Evolutionary conservation across 2,888 invertebrate species (phyloP).

Genomic region (Cheilosia soror): DNA sequence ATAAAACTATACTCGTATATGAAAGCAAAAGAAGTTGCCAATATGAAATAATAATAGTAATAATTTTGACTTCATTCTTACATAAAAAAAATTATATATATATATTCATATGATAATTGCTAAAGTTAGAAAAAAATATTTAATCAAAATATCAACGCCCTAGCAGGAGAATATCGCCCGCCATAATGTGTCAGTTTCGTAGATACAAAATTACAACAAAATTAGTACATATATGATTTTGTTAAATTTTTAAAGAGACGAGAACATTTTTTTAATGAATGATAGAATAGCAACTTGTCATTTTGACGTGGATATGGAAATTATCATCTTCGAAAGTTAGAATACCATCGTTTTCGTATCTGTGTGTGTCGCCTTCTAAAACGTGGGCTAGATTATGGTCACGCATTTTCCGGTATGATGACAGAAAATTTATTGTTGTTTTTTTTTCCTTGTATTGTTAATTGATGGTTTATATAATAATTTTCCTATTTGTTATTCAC

Average conservation of each 20-base stretch:
- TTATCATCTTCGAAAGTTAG: conserved; percentile 39
- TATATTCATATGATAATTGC: conserved; percentile 33
- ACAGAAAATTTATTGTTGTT: conserved; percentile 72
- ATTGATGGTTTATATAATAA: conserved; percentile 55
- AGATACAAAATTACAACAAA: conserved; percentile 13
- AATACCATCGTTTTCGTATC: conserved; percentile 36
- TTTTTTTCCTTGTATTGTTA: conserved; percentile 54
- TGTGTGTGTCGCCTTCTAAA: conserved; percentile 27
- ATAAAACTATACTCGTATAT: conserved; percentile 49
- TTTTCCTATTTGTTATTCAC: conserved; percentile 52
- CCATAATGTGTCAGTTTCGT: conserved; percentile 31
- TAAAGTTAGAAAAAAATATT: conserved; percentile 44
- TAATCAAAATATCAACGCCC: conserved; percentile 57
- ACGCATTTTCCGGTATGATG: conserved; percentile 76
- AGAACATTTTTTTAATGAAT: conserved; percentile 21
- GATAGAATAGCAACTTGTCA: conserved; percentile 31
- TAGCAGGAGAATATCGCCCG: conserved; percentile 41
- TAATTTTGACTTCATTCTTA: conserved; percentile 57
- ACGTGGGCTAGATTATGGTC: conserved; percentile 46
- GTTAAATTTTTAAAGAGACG: conserved; percentile 15
- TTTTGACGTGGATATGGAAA: conserved; percentile 67
- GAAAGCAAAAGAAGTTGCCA: conserved; percentile 27
- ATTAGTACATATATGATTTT: neutral
- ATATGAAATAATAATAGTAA: conserved; percentile 42
- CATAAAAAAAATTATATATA: conserved; percentile 24